These are phyloP conservation scores for Callosobruchus maculatus DNA, from an alignment of 2,888 invertebrate species.

Conservation along the genomic window DNA sequence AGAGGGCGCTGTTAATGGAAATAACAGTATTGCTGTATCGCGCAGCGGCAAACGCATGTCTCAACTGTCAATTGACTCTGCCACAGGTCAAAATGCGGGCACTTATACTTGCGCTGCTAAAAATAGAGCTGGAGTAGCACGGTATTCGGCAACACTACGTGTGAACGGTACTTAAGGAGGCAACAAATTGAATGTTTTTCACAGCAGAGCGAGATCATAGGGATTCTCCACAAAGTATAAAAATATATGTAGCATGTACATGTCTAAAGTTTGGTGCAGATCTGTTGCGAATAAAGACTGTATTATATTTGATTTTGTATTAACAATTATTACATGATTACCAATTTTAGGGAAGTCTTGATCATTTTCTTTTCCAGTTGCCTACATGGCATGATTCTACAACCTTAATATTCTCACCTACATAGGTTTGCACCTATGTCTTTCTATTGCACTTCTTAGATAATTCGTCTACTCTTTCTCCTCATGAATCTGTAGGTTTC, in stretches of 20 bases:
- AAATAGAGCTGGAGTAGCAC: constrained; percentile 53
- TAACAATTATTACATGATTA: too few relatives aligned
- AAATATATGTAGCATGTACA: too few relatives aligned
- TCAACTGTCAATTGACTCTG: constrained; percentile 54
- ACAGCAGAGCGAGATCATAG: not conserved
- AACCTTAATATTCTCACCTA: too few relatives aligned
- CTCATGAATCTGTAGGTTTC: constrained; percentile 8
- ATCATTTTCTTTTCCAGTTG: too few relatives aligned
- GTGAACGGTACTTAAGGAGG: constrained; percentile 51
- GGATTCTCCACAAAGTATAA: too few relatives aligned
- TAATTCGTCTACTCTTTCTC: constrained; percentile 31
- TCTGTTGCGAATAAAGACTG: too few relatives aligned
- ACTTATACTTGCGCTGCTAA: constrained; percentile 53
- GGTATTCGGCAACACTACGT: constrained; percentile 50
- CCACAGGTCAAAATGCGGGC: constrained; percentile 52
- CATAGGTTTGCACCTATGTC: too few relatives aligned
- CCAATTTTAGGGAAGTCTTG: too few relatives aligned
- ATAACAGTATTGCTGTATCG: constrained; percentile 42
- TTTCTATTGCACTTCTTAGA: too few relatives aligned
- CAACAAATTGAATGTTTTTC: not conserved
- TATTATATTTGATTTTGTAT: too few relatives aligned
- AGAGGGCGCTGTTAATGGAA: constrained; percentile 29
- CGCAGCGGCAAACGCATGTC: constrained; percentile 52
- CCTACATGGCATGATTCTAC: too few relatives aligned
- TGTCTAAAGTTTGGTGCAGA: too few relatives aligned